phyloP scores from a whole-genome alignment of 2,797 vertebrate species.

The Catamblyrhynchus diadema region DNA sequence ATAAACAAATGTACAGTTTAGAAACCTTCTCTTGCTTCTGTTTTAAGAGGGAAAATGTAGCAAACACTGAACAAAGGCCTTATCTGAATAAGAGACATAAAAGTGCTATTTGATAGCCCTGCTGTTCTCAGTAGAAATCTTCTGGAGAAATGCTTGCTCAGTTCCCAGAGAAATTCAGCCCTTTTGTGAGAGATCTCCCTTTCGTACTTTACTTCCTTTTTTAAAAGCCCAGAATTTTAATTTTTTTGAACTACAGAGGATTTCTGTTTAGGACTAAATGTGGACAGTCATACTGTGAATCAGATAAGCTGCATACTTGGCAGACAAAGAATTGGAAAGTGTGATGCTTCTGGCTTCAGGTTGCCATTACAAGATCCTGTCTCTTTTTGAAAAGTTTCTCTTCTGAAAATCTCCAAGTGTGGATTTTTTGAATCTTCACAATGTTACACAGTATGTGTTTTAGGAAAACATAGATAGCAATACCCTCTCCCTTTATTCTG shows the following conservation, averaged over 20 bases:
- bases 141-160: neutral
- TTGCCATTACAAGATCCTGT: neutral
- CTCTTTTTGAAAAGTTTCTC: neutral
- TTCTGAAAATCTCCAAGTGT: neutral
- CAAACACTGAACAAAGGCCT: neutral
- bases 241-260: constrained; percentile 40
- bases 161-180: neutral
- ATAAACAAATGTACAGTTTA: neutral
- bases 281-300: constrained; percentile 43
- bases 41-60: neutral
- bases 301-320: constrained; percentile 58
- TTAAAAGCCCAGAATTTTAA: neutral
- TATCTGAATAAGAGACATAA: neutral
- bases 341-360: neutral
- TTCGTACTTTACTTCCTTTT: constrained; percentile 7
- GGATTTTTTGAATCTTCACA: neutral
- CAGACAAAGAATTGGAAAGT: constrained; percentile 7
- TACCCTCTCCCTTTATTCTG: neutral
- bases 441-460: neutral
- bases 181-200: neutral
- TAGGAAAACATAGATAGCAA: neutral
- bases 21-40: neutral
- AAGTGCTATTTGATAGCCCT: neutral
- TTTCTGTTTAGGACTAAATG: constrained; percentile 40
- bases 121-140: neutral